Evolutionary conservation across 2,888 invertebrate genomes (phyloP).

Genomic region (Macrosiphum euphorbiae): DNA sequence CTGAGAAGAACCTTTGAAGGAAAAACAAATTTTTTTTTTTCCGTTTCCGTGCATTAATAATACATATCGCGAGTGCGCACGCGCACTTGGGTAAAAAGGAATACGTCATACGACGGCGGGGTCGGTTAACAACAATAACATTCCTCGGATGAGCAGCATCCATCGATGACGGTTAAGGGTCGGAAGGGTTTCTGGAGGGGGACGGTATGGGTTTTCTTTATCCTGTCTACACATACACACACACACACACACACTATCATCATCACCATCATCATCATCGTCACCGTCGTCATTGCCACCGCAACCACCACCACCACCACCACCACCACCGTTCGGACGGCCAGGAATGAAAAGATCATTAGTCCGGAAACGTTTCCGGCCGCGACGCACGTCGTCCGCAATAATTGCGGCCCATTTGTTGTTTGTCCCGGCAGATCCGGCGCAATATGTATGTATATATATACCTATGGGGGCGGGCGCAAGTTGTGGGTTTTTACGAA

Average conservation of each 20-base stretch:
- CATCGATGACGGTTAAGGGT: neutral
- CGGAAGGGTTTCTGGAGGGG: neutral
- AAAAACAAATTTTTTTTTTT: constrained; percentile 33
- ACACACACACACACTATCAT: neutral
- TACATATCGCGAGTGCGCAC: neutral
- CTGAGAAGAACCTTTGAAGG: neutral
- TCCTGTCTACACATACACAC: neutral
- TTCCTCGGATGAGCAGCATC: constrained; percentile 19
- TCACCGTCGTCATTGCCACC: neutral
- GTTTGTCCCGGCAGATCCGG: constrained; percentile 27
- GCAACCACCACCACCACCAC: neutral
- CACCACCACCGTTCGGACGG: neutral
- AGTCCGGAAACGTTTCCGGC: constrained; percentile 51
- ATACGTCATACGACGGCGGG: neutral
- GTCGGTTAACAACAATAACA: constrained; percentile 27
- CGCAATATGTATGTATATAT: neutral
- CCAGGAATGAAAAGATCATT: constrained; percentile 55
- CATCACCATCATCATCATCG: neutral
- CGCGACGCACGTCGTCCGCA: constrained; percentile 46
- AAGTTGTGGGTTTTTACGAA: constrained; percentile 39
- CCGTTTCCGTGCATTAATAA: constrained; percentile 13
- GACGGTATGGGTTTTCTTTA: constrained; percentile 38
- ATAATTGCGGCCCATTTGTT: constrained; percentile 59
- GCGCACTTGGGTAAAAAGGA: neutral
- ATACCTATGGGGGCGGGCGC: neutral